These are phyloP conservation scores for Triplophysa tibetana DNA, from an alignment of 2,113 vertebrate species.

Conservation along the genomic window DNA sequence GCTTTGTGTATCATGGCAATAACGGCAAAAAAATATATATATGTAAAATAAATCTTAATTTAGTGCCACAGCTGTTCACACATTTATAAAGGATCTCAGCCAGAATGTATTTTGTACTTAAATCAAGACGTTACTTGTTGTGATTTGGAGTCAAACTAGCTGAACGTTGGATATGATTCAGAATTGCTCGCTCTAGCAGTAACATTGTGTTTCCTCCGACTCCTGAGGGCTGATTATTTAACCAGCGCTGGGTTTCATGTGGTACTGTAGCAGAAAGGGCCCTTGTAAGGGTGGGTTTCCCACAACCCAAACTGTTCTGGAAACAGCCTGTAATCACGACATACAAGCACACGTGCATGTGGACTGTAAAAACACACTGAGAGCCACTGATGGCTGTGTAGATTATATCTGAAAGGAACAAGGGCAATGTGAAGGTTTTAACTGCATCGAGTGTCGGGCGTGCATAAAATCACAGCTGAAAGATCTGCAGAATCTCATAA, in stretches of 20 bases:
- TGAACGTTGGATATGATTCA: slow-evolving; percentile 46
- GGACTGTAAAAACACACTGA: slow-evolving; percentile 37
- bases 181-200: slow-evolving; percentile 10
- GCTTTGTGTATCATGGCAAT: background rate
- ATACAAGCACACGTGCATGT: slow-evolving; percentile 12
- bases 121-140: no score
- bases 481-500: slow-evolving; percentile 18
- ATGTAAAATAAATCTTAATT: background rate
- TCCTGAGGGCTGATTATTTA: slow-evolving; percentile 31
- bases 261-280: slow-evolving; percentile 26
- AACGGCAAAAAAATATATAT: background rate
- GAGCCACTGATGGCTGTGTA: background rate
- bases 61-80: background rate
- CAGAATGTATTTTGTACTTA: background rate
- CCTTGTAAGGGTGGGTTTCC: slow-evolving; percentile 36
- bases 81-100: background rate
- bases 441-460: background rate
- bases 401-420: background rate
- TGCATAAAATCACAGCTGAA: background rate
- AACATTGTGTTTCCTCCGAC: slow-evolving; percentile 18
- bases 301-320: slow-evolving; percentile 23
- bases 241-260: slow-evolving; percentile 49
- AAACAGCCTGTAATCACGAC: slow-evolving; percentile 51
- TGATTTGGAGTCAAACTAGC: background rate
- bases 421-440: background rate